Evolutionary conservation across 2,888 invertebrate genomes (phyloP).

Genomic region (Plemyria rubiginata): DNA sequence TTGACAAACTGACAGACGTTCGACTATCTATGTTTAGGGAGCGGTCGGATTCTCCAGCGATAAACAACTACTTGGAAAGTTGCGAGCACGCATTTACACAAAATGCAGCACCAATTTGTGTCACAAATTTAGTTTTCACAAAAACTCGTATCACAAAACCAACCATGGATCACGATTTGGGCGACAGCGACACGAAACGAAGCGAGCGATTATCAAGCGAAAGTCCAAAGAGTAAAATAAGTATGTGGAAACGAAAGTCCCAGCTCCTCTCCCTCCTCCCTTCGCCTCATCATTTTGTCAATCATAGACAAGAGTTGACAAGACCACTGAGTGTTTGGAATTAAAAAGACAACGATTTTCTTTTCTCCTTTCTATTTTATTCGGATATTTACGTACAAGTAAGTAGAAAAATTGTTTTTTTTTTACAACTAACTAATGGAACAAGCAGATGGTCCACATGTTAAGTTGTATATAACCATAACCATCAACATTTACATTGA

Average conservation of each 20-base stretch:
- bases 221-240: too few relatives aligned
- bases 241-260: too few relatives aligned
- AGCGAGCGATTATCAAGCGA: conserved; percentile 46
- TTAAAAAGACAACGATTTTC: background rate
- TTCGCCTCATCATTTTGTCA: conserved; percentile 39
- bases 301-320: conserved; percentile 64
- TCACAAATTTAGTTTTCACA: conserved; percentile 68
- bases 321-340: background rate
- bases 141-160: conserved; percentile 64
- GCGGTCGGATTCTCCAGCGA: conserved; percentile 75
- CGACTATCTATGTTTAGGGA: conserved; percentile 74
- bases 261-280: conserved; percentile 57
- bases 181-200: conserved; percentile 84
- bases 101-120: conserved; percentile 61
- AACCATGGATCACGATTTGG: conserved; percentile 68
- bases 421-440: too few relatives aligned
- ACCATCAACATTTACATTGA: too few relatives aligned
- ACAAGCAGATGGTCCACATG: too few relatives aligned
- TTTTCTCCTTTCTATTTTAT: background rate
- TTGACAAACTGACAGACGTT: conserved; percentile 78
- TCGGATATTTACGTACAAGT: background rate
- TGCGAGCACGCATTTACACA: conserved; percentile 59
- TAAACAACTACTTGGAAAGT: conserved; percentile 51
- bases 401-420: too few relatives aligned
- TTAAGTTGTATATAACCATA: too few relatives aligned